phyloP scores from a whole-genome alignment of 2,797 vertebrate genomes.

The Cyclura pinguis region DNA sequence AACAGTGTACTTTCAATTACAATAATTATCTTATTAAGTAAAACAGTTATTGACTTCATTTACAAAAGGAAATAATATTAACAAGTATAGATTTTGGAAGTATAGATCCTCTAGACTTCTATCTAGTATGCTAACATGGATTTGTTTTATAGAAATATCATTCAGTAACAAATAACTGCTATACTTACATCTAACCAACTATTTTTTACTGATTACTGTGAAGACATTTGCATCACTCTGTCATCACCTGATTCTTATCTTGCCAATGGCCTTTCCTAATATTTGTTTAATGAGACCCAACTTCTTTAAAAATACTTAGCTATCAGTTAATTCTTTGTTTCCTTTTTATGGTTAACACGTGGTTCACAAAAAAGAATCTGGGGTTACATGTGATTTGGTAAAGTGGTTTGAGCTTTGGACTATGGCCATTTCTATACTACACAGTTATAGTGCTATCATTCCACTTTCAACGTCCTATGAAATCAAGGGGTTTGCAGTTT shows the following conservation, averaged over 20 bases:
- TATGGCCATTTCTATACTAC: no score
- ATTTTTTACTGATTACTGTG: background rate
- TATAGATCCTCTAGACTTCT: background rate
- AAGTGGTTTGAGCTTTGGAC: no score
- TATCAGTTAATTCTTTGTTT: no score
- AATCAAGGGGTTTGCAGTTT: no score
- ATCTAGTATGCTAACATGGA: background rate
- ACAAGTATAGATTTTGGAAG: background rate
- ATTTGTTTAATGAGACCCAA: background rate
- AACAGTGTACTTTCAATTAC: conserved; percentile 27
- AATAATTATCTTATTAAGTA: background rate
- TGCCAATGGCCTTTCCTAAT: background rate
- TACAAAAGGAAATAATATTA: background rate
- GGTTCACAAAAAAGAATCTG: no score
- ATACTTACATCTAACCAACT: no score
- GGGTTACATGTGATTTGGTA: no score
- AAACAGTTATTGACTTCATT: background rate
- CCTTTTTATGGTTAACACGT: no score
- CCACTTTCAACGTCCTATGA: no score
- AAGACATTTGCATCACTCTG: background rate
- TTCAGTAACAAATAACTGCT: background rate
- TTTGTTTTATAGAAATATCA: background rate
- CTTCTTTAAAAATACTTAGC: background rate
- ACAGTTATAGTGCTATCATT: no score
- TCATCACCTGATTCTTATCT: accelerated